phyloP scores from a whole-genome alignment of 2,888 invertebrate genomes.

The Tethea ocularis region DNA sequence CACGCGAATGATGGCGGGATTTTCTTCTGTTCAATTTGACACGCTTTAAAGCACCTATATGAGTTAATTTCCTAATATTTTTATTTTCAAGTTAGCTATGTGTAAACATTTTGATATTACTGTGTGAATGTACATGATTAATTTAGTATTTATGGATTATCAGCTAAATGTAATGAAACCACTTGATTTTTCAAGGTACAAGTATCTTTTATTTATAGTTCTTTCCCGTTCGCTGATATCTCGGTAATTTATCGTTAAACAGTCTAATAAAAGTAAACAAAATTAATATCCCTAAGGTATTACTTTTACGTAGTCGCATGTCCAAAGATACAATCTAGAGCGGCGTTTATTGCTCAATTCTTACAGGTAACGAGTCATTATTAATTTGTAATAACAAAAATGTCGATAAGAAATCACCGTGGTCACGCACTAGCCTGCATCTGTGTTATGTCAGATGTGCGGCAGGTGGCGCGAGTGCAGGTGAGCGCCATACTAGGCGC shows the following conservation, averaged over 20 bases:
- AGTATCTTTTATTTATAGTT: not conserved
- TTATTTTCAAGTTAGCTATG: not conserved
- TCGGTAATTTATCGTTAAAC: not conserved
- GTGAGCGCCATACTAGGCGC: constrained; percentile 75
- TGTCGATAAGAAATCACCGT: constrained; percentile 30
- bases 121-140: no score
- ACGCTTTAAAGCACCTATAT: not conserved
- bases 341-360: not conserved
- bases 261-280: not conserved
- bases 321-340: constrained; percentile 3
- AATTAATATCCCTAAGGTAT: not conserved
- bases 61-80: not conserved
- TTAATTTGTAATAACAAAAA: constrained; percentile 12
- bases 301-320: not conserved
- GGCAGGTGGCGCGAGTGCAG: constrained; percentile 75
- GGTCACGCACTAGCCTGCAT: constrained; percentile 65
- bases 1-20: not conserved
- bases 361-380: not conserved
- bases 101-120: no score
- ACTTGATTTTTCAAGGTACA: not conserved
- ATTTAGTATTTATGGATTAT: no score
- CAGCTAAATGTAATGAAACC: not conserved
- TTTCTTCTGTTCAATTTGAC: not conserved
- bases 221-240: not conserved
- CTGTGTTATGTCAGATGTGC: constrained; percentile 75